Percentiles rank a stretch among this genome's conserved stretches.
These are phyloP conservation scores for Tetragnatha montana DNA, from an alignment of 2,888 invertebrate species.

Conservation along the genomic window DNA sequence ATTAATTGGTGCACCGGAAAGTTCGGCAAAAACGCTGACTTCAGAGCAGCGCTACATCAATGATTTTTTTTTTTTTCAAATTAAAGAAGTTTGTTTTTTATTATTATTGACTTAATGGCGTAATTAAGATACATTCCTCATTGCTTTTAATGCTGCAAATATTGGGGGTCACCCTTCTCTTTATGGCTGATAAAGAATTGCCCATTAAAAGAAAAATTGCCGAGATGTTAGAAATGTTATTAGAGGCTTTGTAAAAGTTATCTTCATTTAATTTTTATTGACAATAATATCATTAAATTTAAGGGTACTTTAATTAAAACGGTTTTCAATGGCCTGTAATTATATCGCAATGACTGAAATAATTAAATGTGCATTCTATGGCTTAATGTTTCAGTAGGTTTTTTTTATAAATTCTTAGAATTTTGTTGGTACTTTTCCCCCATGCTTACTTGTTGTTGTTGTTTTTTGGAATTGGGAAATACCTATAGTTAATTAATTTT, in stretches of 20 bases:
- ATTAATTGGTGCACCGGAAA: slow-evolving; percentile 14
- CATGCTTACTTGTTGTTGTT: too few relatives aligned
- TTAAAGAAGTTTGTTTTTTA: slow-evolving; percentile 8
- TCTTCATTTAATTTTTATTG: not conserved
- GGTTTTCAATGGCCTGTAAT: not conserved
- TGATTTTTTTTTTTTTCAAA: not conserved
- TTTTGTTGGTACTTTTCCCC: too few relatives aligned
- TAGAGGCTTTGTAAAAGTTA: not conserved
- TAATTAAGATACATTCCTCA: not conserved
- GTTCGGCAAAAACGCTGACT: slow-evolving; percentile 2
- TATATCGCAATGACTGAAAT: not conserved
- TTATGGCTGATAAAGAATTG: slow-evolving; percentile 1
- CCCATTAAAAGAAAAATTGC: not conserved
- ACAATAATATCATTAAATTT: not conserved
- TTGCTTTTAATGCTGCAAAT: not conserved
- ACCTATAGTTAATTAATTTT: too few relatives aligned
- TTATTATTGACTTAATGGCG: too few relatives aligned
- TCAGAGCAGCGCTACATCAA: not conserved
- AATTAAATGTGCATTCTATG: too few relatives aligned
- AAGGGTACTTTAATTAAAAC: not conserved
- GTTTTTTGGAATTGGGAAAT: too few relatives aligned
- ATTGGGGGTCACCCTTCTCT: not conserved
- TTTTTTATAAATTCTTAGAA: too few relatives aligned
- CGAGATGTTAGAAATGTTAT: not conserved
- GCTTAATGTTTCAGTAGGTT: too few relatives aligned